These are phyloP conservation scores for Plebejus argus DNA, from an alignment of 2,888 invertebrate species.

Conservation along the genomic window DNA sequence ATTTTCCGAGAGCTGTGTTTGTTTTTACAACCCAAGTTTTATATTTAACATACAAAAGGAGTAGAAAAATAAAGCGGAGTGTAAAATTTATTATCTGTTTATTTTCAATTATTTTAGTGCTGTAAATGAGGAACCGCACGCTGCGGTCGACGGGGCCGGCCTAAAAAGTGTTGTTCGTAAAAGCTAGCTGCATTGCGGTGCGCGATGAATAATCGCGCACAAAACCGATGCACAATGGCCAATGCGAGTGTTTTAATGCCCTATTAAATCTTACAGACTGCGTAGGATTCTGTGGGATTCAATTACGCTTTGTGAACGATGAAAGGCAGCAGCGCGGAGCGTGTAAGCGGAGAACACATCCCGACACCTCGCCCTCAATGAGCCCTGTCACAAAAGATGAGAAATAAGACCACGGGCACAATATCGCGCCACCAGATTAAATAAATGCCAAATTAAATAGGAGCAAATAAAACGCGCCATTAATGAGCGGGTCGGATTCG, in stretches of 20 bases:
- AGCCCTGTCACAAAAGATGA: constrained; percentile 79
- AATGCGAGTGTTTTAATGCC: constrained; percentile 81
- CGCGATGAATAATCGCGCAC: constrained; percentile 77
- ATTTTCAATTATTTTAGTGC: constrained; percentile 46
- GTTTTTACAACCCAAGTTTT: neutral
- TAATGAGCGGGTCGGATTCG: constrained; percentile 71
- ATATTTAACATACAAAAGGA: neutral
- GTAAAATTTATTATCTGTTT: constrained; percentile 41
- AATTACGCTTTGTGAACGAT: constrained; percentile 79
- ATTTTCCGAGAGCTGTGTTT: neutral
- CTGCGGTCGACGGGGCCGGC: constrained; percentile 57
- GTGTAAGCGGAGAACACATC: constrained; percentile 79
- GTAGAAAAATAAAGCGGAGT: neutral
- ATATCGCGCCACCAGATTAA: constrained; percentile 75
- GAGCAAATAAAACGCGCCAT: constrained; percentile 76
- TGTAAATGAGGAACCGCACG: constrained; percentile 58
- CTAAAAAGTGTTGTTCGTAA: constrained; percentile 64
- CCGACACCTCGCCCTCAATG: constrained; percentile 79
- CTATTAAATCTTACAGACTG: constrained; percentile 79
- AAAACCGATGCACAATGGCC: constrained; percentile 77
- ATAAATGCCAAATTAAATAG: constrained; percentile 81
- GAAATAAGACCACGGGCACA: constrained; percentile 60
- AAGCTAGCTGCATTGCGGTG: constrained; percentile 69
- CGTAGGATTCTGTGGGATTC: constrained; percentile 80
- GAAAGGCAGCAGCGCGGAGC: constrained; percentile 75